Evolutionary conservation across 2,888 invertebrate genomes (phyloP).

Genomic region (Lepidonotus clava): DNA sequence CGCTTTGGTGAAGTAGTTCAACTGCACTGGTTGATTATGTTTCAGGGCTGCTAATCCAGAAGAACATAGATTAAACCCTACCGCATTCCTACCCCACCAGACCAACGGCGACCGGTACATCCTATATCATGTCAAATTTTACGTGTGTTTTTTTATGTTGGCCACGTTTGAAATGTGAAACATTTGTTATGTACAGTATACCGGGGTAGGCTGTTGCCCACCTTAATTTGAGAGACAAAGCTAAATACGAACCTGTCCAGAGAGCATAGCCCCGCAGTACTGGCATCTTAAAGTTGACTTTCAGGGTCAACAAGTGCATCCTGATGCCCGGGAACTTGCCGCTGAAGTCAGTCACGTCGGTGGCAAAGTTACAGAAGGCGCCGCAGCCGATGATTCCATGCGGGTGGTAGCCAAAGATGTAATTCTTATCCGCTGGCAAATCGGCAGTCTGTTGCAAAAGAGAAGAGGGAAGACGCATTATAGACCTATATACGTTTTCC

Average conservation of each 20-base stretch:
- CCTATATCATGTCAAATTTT: background rate
- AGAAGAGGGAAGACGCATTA: background rate
- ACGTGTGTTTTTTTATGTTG: background rate
- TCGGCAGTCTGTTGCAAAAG: slow-evolving; percentile 85
- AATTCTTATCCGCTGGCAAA: slow-evolving; percentile 89
- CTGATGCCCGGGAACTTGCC: slow-evolving; percentile 81
- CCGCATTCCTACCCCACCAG: too few species aligned
- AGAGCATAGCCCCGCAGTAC: slow-evolving; percentile 86
- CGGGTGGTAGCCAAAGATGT: slow-evolving; percentile 91
- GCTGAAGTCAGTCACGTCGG: slow-evolving; percentile 83
- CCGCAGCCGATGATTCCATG: slow-evolving; percentile 93
- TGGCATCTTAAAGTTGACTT: slow-evolving; percentile 88
- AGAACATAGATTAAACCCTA: too few species aligned
- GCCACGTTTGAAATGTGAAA: background rate
- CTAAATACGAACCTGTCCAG: slow-evolving; percentile 81
- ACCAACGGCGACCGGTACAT: too few species aligned
- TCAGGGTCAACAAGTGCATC: slow-evolving; percentile 84
- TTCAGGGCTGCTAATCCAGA: too few species aligned
- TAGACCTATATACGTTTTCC: background rate
- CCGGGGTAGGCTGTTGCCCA: background rate
- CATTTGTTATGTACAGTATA: background rate
- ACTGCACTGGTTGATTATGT: too few species aligned
- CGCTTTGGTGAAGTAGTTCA: too few species aligned
- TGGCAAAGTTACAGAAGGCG: slow-evolving; percentile 89
- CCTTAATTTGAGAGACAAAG: background rate